Evolutionary conservation across 2,888 invertebrate species (phyloP), one percentile per base, ranked within the genome.

Genomic region (Pollenia griseotomentosa): DNA sequence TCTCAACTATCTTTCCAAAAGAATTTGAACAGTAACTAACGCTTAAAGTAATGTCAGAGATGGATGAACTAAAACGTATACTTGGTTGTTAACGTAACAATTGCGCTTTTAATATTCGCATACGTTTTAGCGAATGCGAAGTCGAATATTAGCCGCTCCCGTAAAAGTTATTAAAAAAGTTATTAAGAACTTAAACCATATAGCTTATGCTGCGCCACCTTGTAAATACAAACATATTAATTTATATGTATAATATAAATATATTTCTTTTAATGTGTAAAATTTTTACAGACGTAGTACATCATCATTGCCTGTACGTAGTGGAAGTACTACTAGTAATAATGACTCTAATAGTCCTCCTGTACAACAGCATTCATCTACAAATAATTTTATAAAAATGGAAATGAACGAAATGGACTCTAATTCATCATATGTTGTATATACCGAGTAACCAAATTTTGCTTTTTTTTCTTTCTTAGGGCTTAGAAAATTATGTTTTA

Each of bases 361-460:
- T 10, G 94, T 95, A 89, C 95, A 95, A 90, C 93, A 95, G 91
- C 65, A 51, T 66, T 40, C 84, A 53, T 93, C 95, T 87, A 95
- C 95, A 90, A 95, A 95, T 88, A 96, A 96, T 91, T 96, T 95
- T 93, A 96, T 96, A 81, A 96, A 96, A 94, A 96, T 96, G 61
- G 96, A 96, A 94, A 95, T 96, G 90, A 95, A 95, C 78, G 96
- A 96, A 92, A 95, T 95, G 88, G 95, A 95, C 88, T 97, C 97
- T 78, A 96, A 96, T 93, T 96, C 96, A 89, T 97, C 97, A 90
- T 96, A 97, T 90, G 97, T 98, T 92, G 97, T 98, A 91, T 98
- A 97, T 94, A 96, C 97, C 85, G 97, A 97, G 94, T 96, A 90
- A 92, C 6, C 65, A 2, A 23, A 57, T 63, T 63, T 55, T 40